These are phyloP conservation scores for Salmo trutta DNA, from an alignment of 2,797 vertebrate genomes.

Conservation along the genomic window DNA sequence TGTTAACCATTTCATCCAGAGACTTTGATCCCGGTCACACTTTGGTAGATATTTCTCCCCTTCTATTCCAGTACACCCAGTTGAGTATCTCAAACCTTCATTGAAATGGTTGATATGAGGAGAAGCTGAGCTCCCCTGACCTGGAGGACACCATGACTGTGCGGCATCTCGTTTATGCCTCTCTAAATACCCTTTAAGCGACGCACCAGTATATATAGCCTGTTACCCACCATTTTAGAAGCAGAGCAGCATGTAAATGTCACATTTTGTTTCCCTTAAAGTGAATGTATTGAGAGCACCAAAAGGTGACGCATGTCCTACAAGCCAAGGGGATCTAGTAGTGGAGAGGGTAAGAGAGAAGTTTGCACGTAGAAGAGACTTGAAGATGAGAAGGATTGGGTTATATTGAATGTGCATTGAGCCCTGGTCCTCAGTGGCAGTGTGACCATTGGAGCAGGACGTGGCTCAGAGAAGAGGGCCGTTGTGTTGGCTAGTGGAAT, in stretches of 20 bases:
- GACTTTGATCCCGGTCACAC: constrained; percentile 35
- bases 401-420: constrained; percentile 46
- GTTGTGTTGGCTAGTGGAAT: neutral
- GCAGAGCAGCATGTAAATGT: constrained; percentile 10
- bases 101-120: constrained; percentile 24
- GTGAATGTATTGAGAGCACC: neutral
- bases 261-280: neutral
- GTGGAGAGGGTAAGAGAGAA: constrained; percentile 43
- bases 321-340: constrained; percentile 33
- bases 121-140: constrained; percentile 29
- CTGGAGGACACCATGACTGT: constrained; percentile 16
- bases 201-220: constrained; percentile 13
- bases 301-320: constrained; percentile 11
- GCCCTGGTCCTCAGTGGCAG: neutral
- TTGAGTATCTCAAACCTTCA: constrained; percentile 14
- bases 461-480: constrained; percentile 7
- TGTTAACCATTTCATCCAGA: constrained; percentile 26
- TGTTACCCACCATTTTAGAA: constrained; percentile 33
- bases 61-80: constrained; percentile 38
- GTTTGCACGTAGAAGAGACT: constrained; percentile 63
- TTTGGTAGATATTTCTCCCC: constrained; percentile 10
- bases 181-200: neutral
- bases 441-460: neutral
- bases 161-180: neutral
- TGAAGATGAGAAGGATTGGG: constrained; percentile 25